phyloP scores from a whole-genome alignment of 1,140 invertebrate species.

The Cylas formicarius region DNA sequence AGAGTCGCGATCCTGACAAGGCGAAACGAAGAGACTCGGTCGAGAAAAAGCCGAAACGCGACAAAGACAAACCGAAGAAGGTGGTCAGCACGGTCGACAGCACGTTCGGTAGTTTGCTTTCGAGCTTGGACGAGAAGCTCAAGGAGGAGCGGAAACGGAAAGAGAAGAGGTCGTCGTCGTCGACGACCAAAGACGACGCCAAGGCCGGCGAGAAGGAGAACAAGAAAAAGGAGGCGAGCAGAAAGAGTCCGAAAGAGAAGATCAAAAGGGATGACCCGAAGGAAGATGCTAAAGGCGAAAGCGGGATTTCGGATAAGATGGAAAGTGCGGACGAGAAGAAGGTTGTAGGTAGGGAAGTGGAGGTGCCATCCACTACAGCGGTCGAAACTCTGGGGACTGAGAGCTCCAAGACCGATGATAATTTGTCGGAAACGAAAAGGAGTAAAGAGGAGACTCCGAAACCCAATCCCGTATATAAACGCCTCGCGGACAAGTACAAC shows the following conservation, averaged over 20 bases:
- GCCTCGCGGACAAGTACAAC: constrained; percentile 37
- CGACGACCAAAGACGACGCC: constrained; percentile 6
- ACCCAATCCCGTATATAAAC: constrained; percentile 17
- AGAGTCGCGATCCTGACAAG: constrained; percentile 20
- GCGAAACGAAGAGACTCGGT: constrained; percentile 11
- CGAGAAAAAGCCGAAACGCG: constrained; percentile 4
- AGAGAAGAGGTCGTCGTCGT: constrained; percentile 14
- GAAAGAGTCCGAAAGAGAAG: constrained; percentile 18
- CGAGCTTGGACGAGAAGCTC: constrained; percentile 32
- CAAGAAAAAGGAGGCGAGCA: constrained; percentile 13
- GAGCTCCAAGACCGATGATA: neutral
- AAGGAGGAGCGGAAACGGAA: constrained; percentile 21
- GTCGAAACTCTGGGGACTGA: neutral
- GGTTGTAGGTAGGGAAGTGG: constrained; percentile 20
- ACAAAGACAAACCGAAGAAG: constrained; percentile 14
- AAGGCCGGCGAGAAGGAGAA: constrained; percentile 9
- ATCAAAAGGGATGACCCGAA: constrained; percentile 14
- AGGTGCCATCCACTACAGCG: neutral
- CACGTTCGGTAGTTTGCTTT: constrained; percentile 28
- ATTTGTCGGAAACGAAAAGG: too few relatives aligned
- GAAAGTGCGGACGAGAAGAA: constrained; percentile 33
- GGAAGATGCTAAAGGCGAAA: constrained; percentile 11
- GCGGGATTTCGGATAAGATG: constrained; percentile 18
- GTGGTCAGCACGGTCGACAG: constrained; percentile 26
- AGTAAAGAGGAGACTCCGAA: neutral